A percentile compares a stretch with the other conserved stretches of the same genome.
These are phyloP conservation scores for Luffia ferchaultella DNA, from an alignment of 2,888 invertebrate species.

Conservation along the genomic window DNA sequence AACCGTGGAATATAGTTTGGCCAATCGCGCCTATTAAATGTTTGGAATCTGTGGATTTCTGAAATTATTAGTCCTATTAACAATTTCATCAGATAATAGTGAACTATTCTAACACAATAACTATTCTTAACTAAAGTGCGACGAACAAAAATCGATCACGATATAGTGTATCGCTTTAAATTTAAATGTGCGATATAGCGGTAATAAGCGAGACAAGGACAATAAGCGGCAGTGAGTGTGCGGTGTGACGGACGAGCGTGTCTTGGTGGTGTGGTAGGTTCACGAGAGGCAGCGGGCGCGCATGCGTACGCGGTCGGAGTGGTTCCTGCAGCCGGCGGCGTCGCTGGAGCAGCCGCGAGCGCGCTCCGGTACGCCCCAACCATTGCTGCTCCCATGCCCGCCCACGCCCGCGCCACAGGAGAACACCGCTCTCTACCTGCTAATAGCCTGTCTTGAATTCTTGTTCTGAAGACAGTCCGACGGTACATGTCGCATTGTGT, in stretches of 20 bases:
- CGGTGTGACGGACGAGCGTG: too few species aligned
- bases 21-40: too few species aligned
- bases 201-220: too few species aligned
- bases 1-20: too few species aligned
- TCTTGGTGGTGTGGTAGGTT: conserved; percentile 69
- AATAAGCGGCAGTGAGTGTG: conserved; percentile 16
- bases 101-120: too few species aligned
- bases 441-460: conserved; percentile 66
- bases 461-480: conserved; percentile 52
- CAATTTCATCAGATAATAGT: too few species aligned
- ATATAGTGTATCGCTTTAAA: too few species aligned
- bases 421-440: conserved; percentile 58
- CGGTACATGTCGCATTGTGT: conserved; percentile 46
- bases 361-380: conserved; percentile 48
- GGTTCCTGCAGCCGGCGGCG: conserved; percentile 86
- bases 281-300: conserved; percentile 96
- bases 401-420: conserved; percentile 24
- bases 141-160: too few species aligned
- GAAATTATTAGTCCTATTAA: too few species aligned
- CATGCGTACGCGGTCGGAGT: conserved; percentile 96
- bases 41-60: too few species aligned
- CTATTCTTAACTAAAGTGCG: too few species aligned
- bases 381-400: conserved; percentile 16
- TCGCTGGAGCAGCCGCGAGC: conserved; percentile 51
- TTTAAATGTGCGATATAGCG: too few species aligned